phyloP scores from a whole-genome alignment of 1,140 invertebrate species.

The Telenomus remus region DNA sequence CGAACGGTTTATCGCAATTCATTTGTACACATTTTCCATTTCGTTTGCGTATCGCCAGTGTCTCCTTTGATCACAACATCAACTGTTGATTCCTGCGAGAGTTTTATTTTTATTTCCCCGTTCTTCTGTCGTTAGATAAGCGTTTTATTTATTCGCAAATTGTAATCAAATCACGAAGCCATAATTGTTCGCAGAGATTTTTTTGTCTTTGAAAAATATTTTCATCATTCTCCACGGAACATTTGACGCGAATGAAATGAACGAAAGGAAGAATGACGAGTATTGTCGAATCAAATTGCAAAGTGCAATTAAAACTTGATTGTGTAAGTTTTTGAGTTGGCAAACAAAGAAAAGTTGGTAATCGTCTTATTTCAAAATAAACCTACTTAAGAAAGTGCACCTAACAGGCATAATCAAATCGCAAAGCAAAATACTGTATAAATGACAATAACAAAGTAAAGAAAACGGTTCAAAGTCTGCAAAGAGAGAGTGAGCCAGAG shows the following conservation, averaged over 20 bases:
- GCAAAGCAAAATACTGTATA: slow-evolving; percentile 36
- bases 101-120: slow-evolving; percentile 25
- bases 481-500: neutral
- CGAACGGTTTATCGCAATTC: slow-evolving; percentile 3
- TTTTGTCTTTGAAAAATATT: no score
- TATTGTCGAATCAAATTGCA: no score
- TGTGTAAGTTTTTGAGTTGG: no score
- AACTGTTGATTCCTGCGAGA: slow-evolving; percentile 22
- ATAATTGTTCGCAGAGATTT: no score
- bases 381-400: slow-evolving; percentile 1
- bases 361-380: slow-evolving; percentile 3
- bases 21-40: slow-evolving; percentile 20
- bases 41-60: slow-evolving; percentile 22
- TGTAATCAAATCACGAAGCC: no score
- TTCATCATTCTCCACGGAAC: no score
- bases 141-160: no score
- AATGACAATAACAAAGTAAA: slow-evolving; percentile 40
- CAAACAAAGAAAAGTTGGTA: neutral
- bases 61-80: slow-evolving; percentile 25
- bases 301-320: no score
- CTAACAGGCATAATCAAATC: slow-evolving; percentile 37
- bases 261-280: no score
- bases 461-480: slow-evolving; percentile 1
- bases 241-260: no score
- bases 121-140: no score